A percentile compares a stretch with the other conserved stretches of the same genome.
phyloP scores from a whole-genome alignment of 2,888 invertebrate genomes.

The Athripsodes cinereus region DNA sequence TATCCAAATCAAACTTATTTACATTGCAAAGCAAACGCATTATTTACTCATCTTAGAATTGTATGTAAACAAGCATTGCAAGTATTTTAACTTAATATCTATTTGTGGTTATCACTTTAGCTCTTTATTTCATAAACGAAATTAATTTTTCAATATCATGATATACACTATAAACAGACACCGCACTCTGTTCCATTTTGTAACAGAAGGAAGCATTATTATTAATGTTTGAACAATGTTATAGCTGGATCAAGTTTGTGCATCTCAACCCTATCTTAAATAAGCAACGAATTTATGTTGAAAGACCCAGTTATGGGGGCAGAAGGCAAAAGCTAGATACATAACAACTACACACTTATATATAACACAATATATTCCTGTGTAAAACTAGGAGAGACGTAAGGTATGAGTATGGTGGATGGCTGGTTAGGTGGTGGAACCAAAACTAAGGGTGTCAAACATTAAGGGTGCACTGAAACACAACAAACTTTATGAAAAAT shows the following conservation, averaged over 20 bases:
- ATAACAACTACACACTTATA: no score
- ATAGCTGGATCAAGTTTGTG: not conserved
- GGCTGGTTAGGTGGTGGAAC: no score
- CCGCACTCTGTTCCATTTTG: not conserved
- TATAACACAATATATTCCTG: not conserved
- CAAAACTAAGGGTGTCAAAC: no score
- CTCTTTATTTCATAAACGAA: not conserved
- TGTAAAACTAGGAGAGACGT: not conserved
- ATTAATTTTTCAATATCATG: not conserved
- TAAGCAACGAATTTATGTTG: constrained; percentile 6
- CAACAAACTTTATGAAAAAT: no score
- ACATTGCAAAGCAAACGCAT: no score
- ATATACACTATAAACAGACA: no score
- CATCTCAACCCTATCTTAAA: not conserved
- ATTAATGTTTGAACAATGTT: not conserved
- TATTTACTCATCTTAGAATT: no score
- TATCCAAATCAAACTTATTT: no score
- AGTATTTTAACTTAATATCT: not conserved
- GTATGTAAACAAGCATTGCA: no score
- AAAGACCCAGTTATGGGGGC: constrained; percentile 5
- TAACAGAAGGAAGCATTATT: not conserved
- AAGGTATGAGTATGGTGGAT: no score
- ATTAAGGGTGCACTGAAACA: no score
- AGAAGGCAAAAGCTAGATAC: constrained; percentile 9
- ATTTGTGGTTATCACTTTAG: not conserved